phyloP scores from a whole-genome alignment of 35 echinoderm and acorn worm genomes.

The Amphiura filiformis region DNA sequence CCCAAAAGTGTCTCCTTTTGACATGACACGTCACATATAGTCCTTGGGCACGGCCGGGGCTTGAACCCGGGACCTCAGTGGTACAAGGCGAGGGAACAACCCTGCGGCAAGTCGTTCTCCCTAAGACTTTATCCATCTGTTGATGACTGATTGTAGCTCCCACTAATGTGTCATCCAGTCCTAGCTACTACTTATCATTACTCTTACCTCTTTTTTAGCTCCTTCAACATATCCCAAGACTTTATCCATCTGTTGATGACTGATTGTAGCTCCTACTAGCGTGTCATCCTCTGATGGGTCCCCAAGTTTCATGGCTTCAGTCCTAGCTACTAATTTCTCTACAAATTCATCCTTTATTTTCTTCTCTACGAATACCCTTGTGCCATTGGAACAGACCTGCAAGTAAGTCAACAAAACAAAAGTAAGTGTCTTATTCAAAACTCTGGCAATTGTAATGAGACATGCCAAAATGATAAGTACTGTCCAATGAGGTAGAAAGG shows the following conservation, averaged over 20 bases:
- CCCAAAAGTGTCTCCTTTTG: too few relatives aligned
- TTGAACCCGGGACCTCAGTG: too few relatives aligned
- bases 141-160: too few relatives aligned
- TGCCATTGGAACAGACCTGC: constrained; percentile 91
- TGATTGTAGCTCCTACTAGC: constrained; percentile 74
- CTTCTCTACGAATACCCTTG: constrained; percentile 84
- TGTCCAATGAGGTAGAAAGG: background rate
- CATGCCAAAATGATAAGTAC: background rate
- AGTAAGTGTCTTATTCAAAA: background rate
- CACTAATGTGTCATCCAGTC: too few relatives aligned
- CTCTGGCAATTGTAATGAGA: background rate
- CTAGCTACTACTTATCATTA: background rate
- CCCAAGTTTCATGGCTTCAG: constrained; percentile 72
- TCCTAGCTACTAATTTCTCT: constrained; percentile 59
- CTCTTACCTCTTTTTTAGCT: constrained; percentile 80
- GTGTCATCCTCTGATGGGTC: constrained; percentile 79
- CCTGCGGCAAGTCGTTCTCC: too few relatives aligned
- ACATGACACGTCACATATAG: too few relatives aligned
- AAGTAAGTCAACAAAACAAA: background rate
- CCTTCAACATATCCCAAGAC: constrained; percentile 75
- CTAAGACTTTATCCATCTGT: too few relatives aligned
- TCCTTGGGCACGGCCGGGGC: too few relatives aligned
- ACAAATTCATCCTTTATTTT: constrained; percentile 81
- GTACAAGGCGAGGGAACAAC: too few relatives aligned
- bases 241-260: constrained; percentile 71